These are phyloP conservation scores for Ameiurus melas DNA, from an alignment of 2,113 vertebrate species.

Conservation along the genomic window DNA sequence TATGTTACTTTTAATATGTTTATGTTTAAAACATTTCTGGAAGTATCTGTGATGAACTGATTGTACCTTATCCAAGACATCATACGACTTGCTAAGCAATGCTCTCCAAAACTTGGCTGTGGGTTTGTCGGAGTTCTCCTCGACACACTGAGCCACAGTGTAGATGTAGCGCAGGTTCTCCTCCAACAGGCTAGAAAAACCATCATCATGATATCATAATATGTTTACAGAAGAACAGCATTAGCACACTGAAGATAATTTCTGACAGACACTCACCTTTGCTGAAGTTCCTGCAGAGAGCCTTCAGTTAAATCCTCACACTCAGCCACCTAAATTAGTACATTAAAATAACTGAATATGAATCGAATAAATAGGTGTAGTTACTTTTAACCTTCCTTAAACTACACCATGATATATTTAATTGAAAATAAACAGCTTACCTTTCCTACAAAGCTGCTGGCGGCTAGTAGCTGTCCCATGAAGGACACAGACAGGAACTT, in stretches of 20 bases:
- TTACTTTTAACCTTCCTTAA: not conserved
- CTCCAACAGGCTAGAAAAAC: conserved; percentile 73
- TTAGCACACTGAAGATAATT: conserved; percentile 15
- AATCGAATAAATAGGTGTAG: not conserved
- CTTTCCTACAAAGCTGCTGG: conserved; percentile 83
- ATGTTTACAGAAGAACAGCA: not conserved
- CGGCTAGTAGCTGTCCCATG: conserved; percentile 85
- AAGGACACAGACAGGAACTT: conserved; percentile 91
- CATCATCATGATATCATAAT: not conserved
- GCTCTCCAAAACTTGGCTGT: conserved; percentile 94
- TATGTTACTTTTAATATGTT: not conserved
- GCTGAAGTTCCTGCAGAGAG: conserved; percentile 69
- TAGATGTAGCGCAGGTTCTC: conserved; percentile 85
- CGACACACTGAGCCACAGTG: conserved; percentile 81
- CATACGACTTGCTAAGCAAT: conserved; percentile 89
- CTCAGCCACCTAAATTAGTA: conserved; percentile 63
- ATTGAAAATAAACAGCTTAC: conserved; percentile 61
- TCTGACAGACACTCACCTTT: conserved; percentile 62
- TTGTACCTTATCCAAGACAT: conserved; percentile 88
- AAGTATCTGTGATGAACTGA: not conserved
- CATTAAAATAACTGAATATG: not conserved
- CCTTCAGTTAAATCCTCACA: conserved; percentile 11
- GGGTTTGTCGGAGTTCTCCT: conserved; percentile 82
- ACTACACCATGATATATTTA: not conserved
- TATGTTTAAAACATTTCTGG: not conserved